phyloP scores from a whole-genome alignment of 2,113 vertebrate species.

The Arenaria interpres region DNA sequence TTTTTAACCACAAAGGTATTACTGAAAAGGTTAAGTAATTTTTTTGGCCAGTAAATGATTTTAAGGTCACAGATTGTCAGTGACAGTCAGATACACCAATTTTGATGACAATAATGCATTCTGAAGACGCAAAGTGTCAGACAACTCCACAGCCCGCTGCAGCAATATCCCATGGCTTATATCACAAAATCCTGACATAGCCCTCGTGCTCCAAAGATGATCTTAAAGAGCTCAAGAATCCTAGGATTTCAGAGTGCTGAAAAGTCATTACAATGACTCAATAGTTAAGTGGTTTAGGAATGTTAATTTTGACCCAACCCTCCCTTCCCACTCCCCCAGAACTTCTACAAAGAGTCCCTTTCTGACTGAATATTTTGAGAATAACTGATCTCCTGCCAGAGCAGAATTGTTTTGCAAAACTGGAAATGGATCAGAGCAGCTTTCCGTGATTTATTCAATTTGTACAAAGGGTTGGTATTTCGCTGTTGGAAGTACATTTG shows the following conservation, averaged over 20 bases:
- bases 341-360: slow-evolving; percentile 11
- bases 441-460: neutral
- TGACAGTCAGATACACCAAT: neutral
- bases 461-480: slow-evolving; percentile 39
- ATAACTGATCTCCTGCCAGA: slow-evolving; percentile 60
- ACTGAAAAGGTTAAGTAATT: neutral
- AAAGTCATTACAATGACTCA: slow-evolving; percentile 25
- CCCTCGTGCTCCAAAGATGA: neutral
- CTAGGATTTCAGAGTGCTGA: slow-evolving; percentile 1
- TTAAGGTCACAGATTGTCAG: neutral
- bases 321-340: slow-evolving; percentile 8
- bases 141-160: neutral
- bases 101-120: neutral
- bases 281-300: slow-evolving; percentile 42
- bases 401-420: slow-evolving; percentile 40
- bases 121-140: neutral
- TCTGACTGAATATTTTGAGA: slow-evolving; percentile 14
- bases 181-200: neutral
- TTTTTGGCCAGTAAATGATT: neutral
- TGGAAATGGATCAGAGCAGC: slow-evolving; percentile 63
- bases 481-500: slow-evolving; percentile 12
- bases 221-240: neutral
- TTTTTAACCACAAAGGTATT: neutral
- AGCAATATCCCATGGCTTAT: neutral
- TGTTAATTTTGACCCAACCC: slow-evolving; percentile 30